phyloP scores from a whole-genome alignment of 2,888 invertebrate species.

The Miltochrista miniata region DNA sequence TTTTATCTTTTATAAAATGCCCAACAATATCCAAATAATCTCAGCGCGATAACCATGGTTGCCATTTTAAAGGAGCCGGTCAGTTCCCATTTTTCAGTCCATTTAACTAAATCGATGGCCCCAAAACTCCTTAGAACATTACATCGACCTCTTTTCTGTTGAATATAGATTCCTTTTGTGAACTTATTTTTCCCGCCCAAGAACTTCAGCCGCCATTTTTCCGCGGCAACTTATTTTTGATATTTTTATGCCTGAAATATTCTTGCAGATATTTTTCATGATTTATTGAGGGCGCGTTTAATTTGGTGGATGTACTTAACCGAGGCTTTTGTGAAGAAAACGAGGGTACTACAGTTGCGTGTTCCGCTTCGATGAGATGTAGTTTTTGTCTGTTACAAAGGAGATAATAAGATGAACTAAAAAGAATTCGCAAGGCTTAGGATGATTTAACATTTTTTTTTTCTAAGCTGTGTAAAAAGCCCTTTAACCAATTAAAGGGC shows the following conservation, averaged over 20 bases:
- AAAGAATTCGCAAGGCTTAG: background rate
- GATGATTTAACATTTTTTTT: too few relatives aligned
- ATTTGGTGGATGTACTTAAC: constrained; percentile 23
- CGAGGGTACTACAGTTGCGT: constrained; percentile 10
- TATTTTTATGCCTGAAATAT: constrained; percentile 29
- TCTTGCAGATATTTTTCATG: constrained; percentile 27
- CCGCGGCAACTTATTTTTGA: constrained; percentile 22
- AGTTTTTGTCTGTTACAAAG: constrained; percentile 2
- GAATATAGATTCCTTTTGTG: constrained; percentile 42
- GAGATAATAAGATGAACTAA: constrained; percentile 7
- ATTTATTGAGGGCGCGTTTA: constrained; percentile 26
- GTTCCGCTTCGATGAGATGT: background rate
- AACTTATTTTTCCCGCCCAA: constrained; percentile 27
- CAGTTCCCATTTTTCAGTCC: constrained; percentile 68
- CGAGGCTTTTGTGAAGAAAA: constrained; percentile 10
- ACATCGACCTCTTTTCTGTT: constrained; percentile 43
- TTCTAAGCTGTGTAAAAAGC: too few relatives aligned
- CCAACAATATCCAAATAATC: background rate
- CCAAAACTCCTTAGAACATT: constrained; percentile 47
- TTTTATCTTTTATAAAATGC: background rate
- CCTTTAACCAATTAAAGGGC: too few relatives aligned
- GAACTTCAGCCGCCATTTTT: constrained; percentile 25
- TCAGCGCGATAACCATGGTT: constrained; percentile 27
- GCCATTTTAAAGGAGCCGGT: constrained; percentile 51
- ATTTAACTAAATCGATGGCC: constrained; percentile 71